Evolutionary conservation across 2,888 invertebrate genomes (phyloP).

Genomic region (Linyphia triangularis): DNA sequence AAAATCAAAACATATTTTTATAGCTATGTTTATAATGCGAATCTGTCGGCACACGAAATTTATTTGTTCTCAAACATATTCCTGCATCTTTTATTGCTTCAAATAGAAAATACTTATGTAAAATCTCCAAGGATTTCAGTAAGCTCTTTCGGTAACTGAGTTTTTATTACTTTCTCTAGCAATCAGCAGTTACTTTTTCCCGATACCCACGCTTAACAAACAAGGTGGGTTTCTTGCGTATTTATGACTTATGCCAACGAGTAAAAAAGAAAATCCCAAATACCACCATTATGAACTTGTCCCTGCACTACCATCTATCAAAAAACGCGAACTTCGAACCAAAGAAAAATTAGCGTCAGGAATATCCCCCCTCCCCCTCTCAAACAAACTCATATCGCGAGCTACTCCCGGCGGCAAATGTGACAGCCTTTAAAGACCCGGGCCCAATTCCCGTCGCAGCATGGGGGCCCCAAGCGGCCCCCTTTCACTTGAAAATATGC

Average conservation of each 20-base stretch:
- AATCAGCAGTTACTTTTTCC: too few species aligned
- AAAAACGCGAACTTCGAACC: conserved; percentile 3
- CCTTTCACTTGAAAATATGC: conserved; percentile 64
- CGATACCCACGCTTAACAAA: neutral
- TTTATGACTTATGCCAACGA: conserved; percentile 40
- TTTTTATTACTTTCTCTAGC: too few species aligned
- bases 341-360: conserved; percentile 17
- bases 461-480: conserved; percentile 53
- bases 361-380: neutral
- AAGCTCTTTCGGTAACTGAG: too few species aligned
- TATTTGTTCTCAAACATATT: too few species aligned
- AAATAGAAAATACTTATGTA: too few species aligned
- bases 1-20: too few species aligned
- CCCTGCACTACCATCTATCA: conserved; percentile 58
- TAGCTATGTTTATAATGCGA: too few species aligned
- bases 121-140: too few species aligned
- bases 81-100: too few species aligned
- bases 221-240: neutral
- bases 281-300: conserved; percentile 38
- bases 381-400: conserved; percentile 48
- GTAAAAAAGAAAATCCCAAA: neutral
- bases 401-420: conserved; percentile 33
- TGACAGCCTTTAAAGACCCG: conserved; percentile 72
- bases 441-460: conserved; percentile 73
- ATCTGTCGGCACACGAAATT: too few species aligned